Evolutionary conservation across 2,113 vertebrate species (phyloP).

Genomic region (Onychostoma macrolepis): DNA sequence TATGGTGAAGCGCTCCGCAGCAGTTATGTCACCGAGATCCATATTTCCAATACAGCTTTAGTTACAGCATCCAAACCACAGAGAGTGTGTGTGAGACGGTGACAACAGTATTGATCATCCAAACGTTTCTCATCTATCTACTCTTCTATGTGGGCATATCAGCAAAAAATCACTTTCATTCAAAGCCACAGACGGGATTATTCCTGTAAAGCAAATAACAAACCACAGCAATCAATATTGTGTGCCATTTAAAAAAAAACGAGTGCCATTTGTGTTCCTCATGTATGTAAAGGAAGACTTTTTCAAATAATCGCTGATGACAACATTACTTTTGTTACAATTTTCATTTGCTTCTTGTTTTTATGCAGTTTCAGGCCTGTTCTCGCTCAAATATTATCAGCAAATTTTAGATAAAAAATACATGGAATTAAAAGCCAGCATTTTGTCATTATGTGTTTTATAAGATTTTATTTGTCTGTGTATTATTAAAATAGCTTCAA

Average conservation of each 20-base stretch:
- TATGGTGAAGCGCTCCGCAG: constrained; percentile 27
- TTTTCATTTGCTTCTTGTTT: neutral
- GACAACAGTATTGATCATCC: constrained; percentile 15
- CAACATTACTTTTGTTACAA: neutral
- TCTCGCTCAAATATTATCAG: neutral
- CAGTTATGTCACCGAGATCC: constrained; percentile 18
- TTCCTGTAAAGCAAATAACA: neutral
- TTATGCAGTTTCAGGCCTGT: neutral
- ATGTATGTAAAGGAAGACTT: neutral
- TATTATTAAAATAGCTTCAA: too few relatives aligned
- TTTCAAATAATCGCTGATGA: neutral
- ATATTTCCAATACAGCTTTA: constrained; percentile 31
- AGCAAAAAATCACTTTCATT: neutral
- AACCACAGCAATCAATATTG: neutral
- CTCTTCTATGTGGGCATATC: neutral
- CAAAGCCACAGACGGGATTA: neutral
- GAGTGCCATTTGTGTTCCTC: neutral
- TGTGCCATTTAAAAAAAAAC: neutral
- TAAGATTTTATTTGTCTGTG: too few relatives aligned
- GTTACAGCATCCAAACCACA: neutral
- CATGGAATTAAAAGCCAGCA: too few relatives aligned
- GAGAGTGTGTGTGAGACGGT: neutral
- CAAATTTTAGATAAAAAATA: too few relatives aligned
- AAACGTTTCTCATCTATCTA: neutral
- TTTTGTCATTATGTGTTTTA: too few relatives aligned